Percentiles rank a stretch among this genome's conserved stretches.
Conservation (phyloP, 1,140 invertebrate species). For the Temnothorax longispinosus region DNA sequence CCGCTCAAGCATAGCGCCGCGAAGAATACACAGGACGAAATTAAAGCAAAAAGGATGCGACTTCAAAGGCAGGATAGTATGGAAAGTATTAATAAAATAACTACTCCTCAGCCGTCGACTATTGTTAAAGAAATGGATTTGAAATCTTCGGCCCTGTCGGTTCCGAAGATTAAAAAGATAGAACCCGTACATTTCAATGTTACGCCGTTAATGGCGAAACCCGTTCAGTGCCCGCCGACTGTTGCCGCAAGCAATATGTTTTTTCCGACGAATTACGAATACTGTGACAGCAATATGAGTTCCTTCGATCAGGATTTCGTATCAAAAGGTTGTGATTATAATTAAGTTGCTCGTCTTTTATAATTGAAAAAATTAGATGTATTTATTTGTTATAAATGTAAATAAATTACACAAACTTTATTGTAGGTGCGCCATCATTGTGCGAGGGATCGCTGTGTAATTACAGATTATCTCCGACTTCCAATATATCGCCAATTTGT, state of each 20-base stretch:
- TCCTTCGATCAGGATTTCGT: neutral
- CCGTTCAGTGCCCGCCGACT: neutral
- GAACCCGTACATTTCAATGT: slow-evolving; percentile 45
- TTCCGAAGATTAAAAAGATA: slow-evolving; percentile 34
- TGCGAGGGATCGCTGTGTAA: slow-evolving; percentile 16
- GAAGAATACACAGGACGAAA: slow-evolving; percentile 36
- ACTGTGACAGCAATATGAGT: slow-evolving; percentile 50
- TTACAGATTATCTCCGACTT: slow-evolving; percentile 31
- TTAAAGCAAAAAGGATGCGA: slow-evolving; percentile 36
- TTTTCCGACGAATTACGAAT: slow-evolving; percentile 15
- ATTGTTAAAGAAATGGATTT: neutral
- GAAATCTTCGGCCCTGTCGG: neutral
- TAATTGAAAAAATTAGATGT: neutral
- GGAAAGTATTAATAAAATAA: neutral
- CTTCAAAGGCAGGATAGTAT: slow-evolving; percentile 4
- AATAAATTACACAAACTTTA: neutral
- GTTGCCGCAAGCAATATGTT: slow-evolving; percentile 13
- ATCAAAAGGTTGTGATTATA: slow-evolving; percentile 40
- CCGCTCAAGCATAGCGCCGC: slow-evolving; percentile 10
- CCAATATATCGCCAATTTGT: neutral
- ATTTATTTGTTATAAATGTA: slow-evolving; percentile 9
- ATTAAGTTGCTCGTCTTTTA: neutral
- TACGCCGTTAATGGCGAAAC: neutral
- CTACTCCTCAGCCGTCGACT: neutral
- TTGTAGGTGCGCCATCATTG: neutral